Evolutionary conservation across 2,113 vertebrate species (phyloP).

Genomic region (Ictalurus furcatus): DNA sequence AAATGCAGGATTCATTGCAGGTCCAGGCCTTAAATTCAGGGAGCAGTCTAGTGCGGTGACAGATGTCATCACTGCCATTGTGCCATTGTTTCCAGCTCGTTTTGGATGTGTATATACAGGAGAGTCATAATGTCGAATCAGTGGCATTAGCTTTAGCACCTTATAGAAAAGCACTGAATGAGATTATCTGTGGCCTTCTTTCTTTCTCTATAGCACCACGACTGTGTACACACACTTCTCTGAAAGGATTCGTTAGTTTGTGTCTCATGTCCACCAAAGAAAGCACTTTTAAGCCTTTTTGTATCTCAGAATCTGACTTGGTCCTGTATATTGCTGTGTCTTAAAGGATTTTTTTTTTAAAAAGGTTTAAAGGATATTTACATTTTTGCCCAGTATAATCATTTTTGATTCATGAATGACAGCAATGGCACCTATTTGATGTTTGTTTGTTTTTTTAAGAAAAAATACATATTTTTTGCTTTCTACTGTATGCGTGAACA

Average conservation of each 20-base stretch:
- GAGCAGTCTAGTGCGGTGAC: slow-evolving; percentile 31
- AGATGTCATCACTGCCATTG: slow-evolving; percentile 35
- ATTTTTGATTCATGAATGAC: slow-evolving; percentile 27
- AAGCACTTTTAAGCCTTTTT: slow-evolving; percentile 44
- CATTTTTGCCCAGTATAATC: neutral
- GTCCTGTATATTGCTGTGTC: slow-evolving; percentile 42
- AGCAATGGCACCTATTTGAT: slow-evolving; percentile 43
- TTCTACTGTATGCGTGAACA: slow-evolving; percentile 53
- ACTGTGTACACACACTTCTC: slow-evolving; percentile 7
- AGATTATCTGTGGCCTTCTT: slow-evolving; percentile 59
- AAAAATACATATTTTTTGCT: slow-evolving; percentile 28
- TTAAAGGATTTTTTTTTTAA: slow-evolving; percentile 43
- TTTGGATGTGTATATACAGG: slow-evolving; percentile 62
- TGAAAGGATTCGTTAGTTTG: slow-evolving; percentile 1
- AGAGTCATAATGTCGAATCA: slow-evolving; percentile 49
- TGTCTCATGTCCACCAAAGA: slow-evolving; percentile 35
- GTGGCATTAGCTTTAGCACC: slow-evolving; percentile 67
- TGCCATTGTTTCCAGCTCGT: slow-evolving; percentile 49
- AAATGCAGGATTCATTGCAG: slow-evolving; percentile 20
- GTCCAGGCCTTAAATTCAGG: slow-evolving; percentile 45
- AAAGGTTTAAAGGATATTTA: neutral
- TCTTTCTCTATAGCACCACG: slow-evolving; percentile 1
- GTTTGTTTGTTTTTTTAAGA: neutral
- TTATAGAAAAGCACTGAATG: slow-evolving; percentile 61
- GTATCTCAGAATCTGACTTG: slow-evolving; percentile 30